Percentiles rank a stretch among this genome's conserved stretches.
These are phyloP conservation scores for Erpetoichthys calabaricus DNA, from an alignment of 2,797 vertebrate species.

Conservation along the genomic window DNA sequence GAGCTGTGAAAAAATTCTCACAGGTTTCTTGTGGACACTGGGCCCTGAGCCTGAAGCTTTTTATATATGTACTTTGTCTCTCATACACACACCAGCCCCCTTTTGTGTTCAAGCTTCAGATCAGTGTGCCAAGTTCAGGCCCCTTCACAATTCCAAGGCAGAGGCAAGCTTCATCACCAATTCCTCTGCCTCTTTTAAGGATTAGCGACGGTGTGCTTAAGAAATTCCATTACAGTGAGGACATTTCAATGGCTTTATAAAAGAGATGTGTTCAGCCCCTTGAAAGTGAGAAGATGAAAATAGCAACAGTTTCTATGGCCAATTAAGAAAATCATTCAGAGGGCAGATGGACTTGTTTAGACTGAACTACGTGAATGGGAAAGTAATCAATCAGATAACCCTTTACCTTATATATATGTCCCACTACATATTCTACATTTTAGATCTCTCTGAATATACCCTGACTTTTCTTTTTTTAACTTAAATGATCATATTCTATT, in stretches of 20 bases:
- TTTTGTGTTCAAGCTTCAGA: constrained; percentile 6
- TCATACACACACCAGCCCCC: constrained; percentile 7
- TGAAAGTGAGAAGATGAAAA: constrained; percentile 6
- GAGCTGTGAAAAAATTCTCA: constrained; percentile 13
- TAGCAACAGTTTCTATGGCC: constrained; percentile 2
- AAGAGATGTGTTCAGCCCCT: neutral
- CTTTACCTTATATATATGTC: neutral
- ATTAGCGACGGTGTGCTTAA: constrained; percentile 10
- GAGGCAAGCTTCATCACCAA: neutral
- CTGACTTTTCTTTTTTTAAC: too few relatives aligned
- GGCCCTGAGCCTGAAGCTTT: neutral
- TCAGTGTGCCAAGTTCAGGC: constrained; percentile 11
- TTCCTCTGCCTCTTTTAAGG: constrained; percentile 2
- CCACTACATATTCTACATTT: neutral
- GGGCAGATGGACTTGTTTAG: constrained; percentile 2
- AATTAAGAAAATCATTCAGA: constrained; percentile 3
- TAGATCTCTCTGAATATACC: neutral
- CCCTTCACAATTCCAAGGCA: constrained; percentile 3
- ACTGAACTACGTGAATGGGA: neutral
- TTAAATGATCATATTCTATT: too few relatives aligned
- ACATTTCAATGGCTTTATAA: constrained; percentile 3
- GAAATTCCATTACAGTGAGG: constrained; percentile 8
- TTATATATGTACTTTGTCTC: neutral
- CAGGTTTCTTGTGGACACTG: constrained; percentile 10
- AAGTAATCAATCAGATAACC: neutral